phyloP scores from a whole-genome alignment of 1,140 invertebrate species.

The Tribolium castaneum region DNA sequence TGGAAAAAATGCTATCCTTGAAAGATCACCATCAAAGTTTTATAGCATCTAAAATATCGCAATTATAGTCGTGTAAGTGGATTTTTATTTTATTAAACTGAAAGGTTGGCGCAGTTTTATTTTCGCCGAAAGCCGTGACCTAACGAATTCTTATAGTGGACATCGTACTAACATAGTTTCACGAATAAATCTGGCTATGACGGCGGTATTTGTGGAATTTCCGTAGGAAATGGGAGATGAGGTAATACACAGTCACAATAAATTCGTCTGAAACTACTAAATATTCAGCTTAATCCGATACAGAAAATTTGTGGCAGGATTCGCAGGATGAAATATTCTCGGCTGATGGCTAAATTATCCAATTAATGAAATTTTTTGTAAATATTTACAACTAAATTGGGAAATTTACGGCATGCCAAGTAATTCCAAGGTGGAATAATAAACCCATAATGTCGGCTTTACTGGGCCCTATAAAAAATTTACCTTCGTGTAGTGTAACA shows the following conservation, averaged over 20 bases:
- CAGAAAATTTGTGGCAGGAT: too few species aligned
- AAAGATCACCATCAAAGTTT: slow-evolving; percentile 23
- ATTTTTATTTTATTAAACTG: slow-evolving; percentile 9
- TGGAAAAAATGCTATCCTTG: slow-evolving; percentile 8
- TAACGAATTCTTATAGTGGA: not conserved
- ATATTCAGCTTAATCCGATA: not conserved
- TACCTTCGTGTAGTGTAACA: too few species aligned
- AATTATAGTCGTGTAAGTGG: not conserved
- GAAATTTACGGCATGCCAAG: too few species aligned
- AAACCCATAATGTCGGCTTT: too few species aligned
- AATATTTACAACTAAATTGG: too few species aligned
- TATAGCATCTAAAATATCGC: not conserved
- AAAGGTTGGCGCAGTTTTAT: not conserved
- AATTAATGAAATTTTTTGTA: too few species aligned
- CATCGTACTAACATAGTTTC: not conserved
- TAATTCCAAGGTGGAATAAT: too few species aligned
- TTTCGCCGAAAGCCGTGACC: not conserved
- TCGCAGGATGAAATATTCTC: too few species aligned
- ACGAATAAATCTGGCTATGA: not conserved
- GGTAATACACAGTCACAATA: not conserved
- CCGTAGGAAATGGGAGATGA: not conserved
- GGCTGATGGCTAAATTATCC: too few species aligned
- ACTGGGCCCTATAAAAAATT: too few species aligned
- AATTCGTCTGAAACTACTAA: not conserved
- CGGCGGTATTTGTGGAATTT: slow-evolving; percentile 5